Base-by-base conservation (phyloP, 2,113 vertebrate genomes). In the Tychaedon coryphoeus region DNA sequence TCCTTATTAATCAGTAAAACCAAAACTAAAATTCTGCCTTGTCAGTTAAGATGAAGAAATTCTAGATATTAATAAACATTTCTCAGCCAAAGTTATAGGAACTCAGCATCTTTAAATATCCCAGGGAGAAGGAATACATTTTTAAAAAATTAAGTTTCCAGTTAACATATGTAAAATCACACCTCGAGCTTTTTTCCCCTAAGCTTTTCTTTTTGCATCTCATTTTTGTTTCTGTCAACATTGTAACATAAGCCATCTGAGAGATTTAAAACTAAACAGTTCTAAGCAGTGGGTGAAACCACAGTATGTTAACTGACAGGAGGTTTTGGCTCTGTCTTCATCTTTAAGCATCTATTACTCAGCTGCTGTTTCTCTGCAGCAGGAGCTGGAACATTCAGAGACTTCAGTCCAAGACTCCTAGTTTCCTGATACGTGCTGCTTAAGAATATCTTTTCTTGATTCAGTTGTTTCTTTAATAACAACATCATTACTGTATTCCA, bases 191-290 rank as follows among this genome's bases (percentile, higher is more conserved):
- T 91, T 36, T 72, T 81, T 65, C 29, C 29, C 66, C 20, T 34
- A 47, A 57, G 53, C 43, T 74, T 86, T 77, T 90, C 31, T 76
- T 77, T 90, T 87, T 51, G 40, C 28, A 71, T 88, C 19, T 90
- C 33, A 51, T 74, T 95, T 88, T 93, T 83, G 40, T 70, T 64
- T 88, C 88, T 96, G 80, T 83, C 92, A 94, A 89, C 64, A 53
- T 90, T 57, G 43, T 42, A 91, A 62, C 56, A 83, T 53, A 86
- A 95, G 72, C 57, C 76, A 86, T 77, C 66, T 58, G 81, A 88
- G 57, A 91, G 47, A 33, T 70, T 95, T 84, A 85, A 54, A 97
- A 82, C n/a, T 78, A 53, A 22, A 78, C 4, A 1, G 47, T 74
- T 88, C 83, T 86, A 82, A 91, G 88, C 82, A 88, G 61, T 57